Conservation (phyloP, 1,140 invertebrate species). For the Onthophagus taurus region DNA sequence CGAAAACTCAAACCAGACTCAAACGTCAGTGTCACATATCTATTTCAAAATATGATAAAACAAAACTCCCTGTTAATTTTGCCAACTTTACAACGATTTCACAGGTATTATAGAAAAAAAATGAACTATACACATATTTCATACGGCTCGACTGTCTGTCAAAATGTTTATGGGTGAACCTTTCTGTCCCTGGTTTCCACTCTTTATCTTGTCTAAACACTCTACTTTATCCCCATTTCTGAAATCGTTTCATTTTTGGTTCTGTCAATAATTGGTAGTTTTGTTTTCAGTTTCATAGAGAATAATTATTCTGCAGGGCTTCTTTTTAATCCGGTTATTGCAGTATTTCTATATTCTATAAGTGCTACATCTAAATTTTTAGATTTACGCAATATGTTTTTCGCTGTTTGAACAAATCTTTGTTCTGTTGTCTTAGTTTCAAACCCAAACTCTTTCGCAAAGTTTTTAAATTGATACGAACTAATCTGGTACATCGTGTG, state of each 20-base stretch:
- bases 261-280: neutral
- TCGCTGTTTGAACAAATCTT: slow-evolving; percentile 3
- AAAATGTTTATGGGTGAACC: no score
- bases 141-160: no score
- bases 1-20: no score
- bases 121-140: no score
- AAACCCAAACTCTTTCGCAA: neutral
- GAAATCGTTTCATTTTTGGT: neutral
- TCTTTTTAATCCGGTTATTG: slow-evolving; percentile 2
- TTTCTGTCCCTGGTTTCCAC: neutral
- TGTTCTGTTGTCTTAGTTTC: slow-evolving; percentile 1
- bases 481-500: no score
- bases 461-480: no score
- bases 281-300: neutral
- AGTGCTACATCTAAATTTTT: neutral
- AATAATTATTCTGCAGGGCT: neutral
- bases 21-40: no score
- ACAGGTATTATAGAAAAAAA: no score
- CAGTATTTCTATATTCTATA: slow-evolving; percentile 1
- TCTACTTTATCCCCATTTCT: neutral
- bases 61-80: no score
- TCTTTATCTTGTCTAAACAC: neutral
- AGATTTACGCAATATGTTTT: slow-evolving; percentile 1
- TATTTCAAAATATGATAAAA: no score
- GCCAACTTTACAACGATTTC: no score